Base-by-base conservation (phyloP, 2,888 invertebrate species). In the Opisthograptis luteolata region DNA sequence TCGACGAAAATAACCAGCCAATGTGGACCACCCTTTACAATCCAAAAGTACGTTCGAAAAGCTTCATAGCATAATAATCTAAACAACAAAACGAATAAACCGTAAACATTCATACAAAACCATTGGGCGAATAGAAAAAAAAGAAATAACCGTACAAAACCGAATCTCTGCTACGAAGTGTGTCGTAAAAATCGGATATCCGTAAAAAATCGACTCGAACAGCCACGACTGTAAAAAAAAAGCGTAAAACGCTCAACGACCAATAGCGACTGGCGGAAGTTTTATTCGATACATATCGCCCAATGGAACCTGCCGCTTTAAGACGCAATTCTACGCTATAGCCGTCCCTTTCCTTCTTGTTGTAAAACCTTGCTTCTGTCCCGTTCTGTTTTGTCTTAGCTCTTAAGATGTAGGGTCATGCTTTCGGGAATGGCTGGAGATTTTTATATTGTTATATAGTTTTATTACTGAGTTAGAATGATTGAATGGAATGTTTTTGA, bases 171-270 rank as follows among this genome's bases (percentile, higher is more conserved):
- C 66, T 68, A 59, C 59, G 63, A 77, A 82, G 73, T 73, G 72
- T 73, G 41, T 77, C 73, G 80, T 84, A 81, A 84, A 82, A 78
- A 73, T 76, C 77, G 76, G 73, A 70, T 70, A 74, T 10, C 75
- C 74, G 69, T 78, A 78, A 81, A 80, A 61, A 59, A 59, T 49
- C 49, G 43, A 43, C 49, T 49, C 30, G 13, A 43, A 24, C 43
- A 17, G 44, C 31, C 41, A 27, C 25, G 28, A 15, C 14, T 46
- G 31, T 44, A 66, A 70, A 66, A 70, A 66, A 63, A 61, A 67
- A 62, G 58, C n/a, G n/a, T 51, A 64, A 66, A 66, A 50, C 45
- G 27, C 41, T 56, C 52, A 49, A 56, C 65, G 32, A 48, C 76
- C 76, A 76, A 76, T 76, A 58, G 69, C 44, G 52, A 49, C 42